Base-by-base conservation (phyloP, 2,113 vertebrate species). In the Trichomycterus rosablanca region DNA sequence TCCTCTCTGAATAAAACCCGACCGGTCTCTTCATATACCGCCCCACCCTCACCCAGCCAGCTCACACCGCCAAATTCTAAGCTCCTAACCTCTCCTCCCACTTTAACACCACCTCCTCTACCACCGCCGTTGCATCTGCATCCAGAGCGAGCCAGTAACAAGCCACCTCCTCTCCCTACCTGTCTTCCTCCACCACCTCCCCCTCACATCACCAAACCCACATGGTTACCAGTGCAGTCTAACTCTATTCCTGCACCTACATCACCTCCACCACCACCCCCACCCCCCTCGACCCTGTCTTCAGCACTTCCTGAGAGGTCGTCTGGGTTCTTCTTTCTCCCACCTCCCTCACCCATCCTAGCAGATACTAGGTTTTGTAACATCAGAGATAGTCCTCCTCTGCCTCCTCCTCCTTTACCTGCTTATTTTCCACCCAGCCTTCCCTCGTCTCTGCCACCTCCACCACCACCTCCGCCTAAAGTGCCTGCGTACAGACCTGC, bases 381-480 rank as follows among this genome's bases (percentile, higher is more conserved):
- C 35, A 20, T 68, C 7, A 81, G 78, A n/a, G 81, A 85, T 9
- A 78, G 72, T 66, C 82, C 83, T 0, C 63, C 64, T 22, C 82
- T 68, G 0, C 83, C 84, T 0, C 75, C 69, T 1, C 83, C 84
- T 0, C 75, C 84, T 66, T 80, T 84, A 1, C 80, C 76, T 0
- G 68, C 80, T 11, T 78, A 74, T 30, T 59, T 73, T 9, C 70
- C 71, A 19, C 76, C 80, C 3, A 81, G 24, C 49, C 48, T 72
- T 48, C 73, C 81, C 18, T 7, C 78, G 63, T 37, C 72, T 63
- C 46, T 83, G 7, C 78, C 87, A 0, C 77, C 73, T n/a, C 83
- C 86, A 1, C 78, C 76, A 1, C 83, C 82, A 7, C 82, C 85
- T 0, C 79, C 80, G 5, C 85, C 81, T 43, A 93, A 92, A 51